Conservation (phyloP, 2,113 vertebrate species). For the Rhagologus leucostigma region DNA sequence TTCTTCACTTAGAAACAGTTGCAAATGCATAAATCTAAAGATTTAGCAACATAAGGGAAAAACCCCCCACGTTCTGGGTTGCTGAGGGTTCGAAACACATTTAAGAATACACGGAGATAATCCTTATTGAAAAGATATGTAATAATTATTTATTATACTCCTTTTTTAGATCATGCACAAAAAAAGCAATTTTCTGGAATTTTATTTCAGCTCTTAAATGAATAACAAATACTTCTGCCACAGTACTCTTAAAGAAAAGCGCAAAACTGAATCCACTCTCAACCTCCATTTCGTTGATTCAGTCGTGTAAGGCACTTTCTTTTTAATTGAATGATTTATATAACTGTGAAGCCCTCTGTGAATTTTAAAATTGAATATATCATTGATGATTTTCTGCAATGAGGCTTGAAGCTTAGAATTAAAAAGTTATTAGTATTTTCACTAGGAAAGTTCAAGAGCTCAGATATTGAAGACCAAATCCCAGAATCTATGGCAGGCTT, state of each 20-base stretch:
- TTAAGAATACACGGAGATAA: not conserved
- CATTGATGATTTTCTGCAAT: slow-evolving; percentile 8
- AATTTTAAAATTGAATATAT: slow-evolving; percentile 26
- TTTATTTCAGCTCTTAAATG: not conserved
- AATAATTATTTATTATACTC: not conserved
- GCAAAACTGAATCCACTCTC: not conserved
- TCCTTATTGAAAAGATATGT: not conserved
- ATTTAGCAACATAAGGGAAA: not conserved
- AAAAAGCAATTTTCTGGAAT: not conserved
- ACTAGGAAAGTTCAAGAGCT: slow-evolving; percentile 35
- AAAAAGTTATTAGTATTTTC: slow-evolving; percentile 32
- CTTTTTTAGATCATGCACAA: not conserved
- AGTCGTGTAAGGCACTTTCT: not conserved
- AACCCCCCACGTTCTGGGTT: rapidly evolving
- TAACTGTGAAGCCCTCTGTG: not conserved
- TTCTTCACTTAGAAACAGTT: not conserved
- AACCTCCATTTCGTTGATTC: not conserved
- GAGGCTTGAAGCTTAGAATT: slow-evolving; percentile 43
- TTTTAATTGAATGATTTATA: slow-evolving; percentile 42
- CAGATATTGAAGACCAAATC: not conserved
- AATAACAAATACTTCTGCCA: not conserved
- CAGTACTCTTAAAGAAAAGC: not conserved
- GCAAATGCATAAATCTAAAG: not conserved
- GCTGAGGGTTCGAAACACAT: not conserved
- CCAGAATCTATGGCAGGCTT: not conserved